phyloP scores from a whole-genome alignment of 2,113 vertebrate genomes.

The Mesitornis unicolor region DNA sequence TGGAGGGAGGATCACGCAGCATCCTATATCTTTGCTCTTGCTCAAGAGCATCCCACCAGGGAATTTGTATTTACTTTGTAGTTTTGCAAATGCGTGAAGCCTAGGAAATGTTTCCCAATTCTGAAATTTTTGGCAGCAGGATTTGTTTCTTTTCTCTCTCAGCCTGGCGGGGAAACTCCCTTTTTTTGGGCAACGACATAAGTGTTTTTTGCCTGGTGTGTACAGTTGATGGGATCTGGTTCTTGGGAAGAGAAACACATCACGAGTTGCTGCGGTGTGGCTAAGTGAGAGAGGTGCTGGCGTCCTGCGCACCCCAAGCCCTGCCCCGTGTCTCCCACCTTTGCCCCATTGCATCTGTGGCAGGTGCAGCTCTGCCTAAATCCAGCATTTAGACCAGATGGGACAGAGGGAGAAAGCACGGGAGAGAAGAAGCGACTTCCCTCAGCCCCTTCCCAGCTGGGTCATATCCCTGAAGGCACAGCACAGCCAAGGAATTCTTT shows the following conservation, averaged over 20 bases:
- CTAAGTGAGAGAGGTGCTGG: background rate
- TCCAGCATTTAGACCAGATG: background rate
- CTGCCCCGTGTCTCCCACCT: background rate
- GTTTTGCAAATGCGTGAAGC: background rate
- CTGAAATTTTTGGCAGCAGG: background rate
- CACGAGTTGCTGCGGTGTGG: background rate
- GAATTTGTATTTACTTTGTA: background rate
- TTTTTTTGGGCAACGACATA: background rate
- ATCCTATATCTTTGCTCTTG: background rate
- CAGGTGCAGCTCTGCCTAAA: background rate
- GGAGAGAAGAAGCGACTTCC: background rate
- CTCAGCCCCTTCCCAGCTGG: background rate
- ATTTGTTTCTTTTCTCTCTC: conserved; percentile 10
- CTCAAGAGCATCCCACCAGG: background rate
- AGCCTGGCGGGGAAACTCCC: background rate
- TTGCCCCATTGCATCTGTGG: background rate
- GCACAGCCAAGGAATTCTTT: conserved; percentile 45
- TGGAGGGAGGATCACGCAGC: background rate
- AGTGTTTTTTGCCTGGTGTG: background rate
- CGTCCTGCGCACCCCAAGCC: background rate
- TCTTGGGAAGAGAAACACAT: background rate
- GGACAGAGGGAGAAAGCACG: background rate
- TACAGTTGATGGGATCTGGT: background rate
- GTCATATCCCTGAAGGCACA: background rate
- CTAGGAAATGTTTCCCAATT: background rate